Conservation (phyloP, 35 echinoderm and acorn worm species). For the Hemicentrotus pulcherrimus region DNA sequence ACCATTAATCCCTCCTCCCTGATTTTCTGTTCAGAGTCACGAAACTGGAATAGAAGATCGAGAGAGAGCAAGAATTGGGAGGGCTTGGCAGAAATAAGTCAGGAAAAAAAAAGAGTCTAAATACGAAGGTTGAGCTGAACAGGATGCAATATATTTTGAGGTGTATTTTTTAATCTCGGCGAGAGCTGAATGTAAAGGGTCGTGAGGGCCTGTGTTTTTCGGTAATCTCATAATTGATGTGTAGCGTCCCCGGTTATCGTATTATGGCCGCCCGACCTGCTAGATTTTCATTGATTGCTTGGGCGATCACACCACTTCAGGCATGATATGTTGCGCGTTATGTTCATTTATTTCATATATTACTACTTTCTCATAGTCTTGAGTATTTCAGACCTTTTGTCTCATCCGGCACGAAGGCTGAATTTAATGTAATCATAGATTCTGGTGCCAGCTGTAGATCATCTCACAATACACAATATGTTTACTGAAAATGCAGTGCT, state of each 20-base stretch:
- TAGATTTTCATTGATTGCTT: slow-evolving; percentile 38
- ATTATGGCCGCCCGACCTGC: slow-evolving; percentile 35
- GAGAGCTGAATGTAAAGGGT: neutral
- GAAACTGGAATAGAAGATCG: neutral
- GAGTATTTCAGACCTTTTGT: neutral
- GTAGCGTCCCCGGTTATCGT: slow-evolving; percentile 21
- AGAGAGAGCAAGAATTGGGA: neutral
- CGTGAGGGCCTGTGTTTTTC: slow-evolving; percentile 23
- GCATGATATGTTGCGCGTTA: slow-evolving; percentile 48
- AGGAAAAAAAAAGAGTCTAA: neutral
- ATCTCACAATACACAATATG: too few species aligned
- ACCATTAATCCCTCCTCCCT: neutral
- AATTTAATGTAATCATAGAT: neutral
- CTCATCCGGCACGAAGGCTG: neutral
- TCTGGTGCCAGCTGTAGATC: too few species aligned
- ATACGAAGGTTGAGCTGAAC: neutral
- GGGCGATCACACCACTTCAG: neutral
- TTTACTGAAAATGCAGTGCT: neutral
- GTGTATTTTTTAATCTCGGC: neutral
- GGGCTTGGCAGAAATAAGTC: neutral
- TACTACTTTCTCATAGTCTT: slow-evolving; percentile 26
- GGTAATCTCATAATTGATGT: slow-evolving; percentile 44
- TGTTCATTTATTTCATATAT: slow-evolving; percentile 48
- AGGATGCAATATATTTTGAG: slow-evolving; percentile 19
- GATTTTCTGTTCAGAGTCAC: neutral